phyloP scores from a whole-genome alignment of 2,888 invertebrate species.

The Melanargia galathea region DNA sequence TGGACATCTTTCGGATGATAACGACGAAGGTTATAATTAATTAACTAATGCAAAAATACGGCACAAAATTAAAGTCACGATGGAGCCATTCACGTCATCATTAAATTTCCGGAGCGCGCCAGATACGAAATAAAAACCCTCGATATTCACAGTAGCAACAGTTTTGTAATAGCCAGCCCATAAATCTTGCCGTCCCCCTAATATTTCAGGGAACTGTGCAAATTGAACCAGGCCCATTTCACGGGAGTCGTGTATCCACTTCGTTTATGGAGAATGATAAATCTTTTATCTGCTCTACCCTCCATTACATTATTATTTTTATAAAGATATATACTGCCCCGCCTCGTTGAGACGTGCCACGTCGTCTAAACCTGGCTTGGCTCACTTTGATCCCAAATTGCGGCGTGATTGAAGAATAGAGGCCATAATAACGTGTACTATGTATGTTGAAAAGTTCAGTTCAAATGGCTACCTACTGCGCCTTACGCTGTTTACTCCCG shows the following conservation, averaged over 20 bases:
- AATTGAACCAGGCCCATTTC: conserved; percentile 33
- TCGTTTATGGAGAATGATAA: conserved; percentile 28
- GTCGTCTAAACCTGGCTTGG: too few relatives aligned
- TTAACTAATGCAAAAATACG: background rate
- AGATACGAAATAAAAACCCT: conserved; percentile 18
- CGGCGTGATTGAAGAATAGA: too few relatives aligned
- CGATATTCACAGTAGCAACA: conserved; percentile 12
- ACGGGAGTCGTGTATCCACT: conserved; percentile 14
- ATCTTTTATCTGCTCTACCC: conserved; percentile 20
- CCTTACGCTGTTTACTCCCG: too few relatives aligned
- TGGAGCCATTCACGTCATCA: conserved; percentile 5
- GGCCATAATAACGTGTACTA: too few relatives aligned
- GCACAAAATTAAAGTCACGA: background rate
- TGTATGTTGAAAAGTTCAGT: too few relatives aligned
- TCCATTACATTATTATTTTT: conserved; percentile 17
- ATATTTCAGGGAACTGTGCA: conserved; percentile 26
- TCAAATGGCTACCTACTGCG: too few relatives aligned
- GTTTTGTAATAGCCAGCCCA: conserved; percentile 24
- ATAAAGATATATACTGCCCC: conserved; percentile 10
- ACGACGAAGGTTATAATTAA: too few relatives aligned
- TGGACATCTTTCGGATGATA: too few relatives aligned
- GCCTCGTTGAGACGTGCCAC: too few relatives aligned
- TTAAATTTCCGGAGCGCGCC: background rate
- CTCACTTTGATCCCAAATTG: too few relatives aligned
- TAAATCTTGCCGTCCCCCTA: conserved; percentile 30